Evolutionary conservation across 2,888 invertebrate species (phyloP).

Genomic region (Xestia ashworthii): DNA sequence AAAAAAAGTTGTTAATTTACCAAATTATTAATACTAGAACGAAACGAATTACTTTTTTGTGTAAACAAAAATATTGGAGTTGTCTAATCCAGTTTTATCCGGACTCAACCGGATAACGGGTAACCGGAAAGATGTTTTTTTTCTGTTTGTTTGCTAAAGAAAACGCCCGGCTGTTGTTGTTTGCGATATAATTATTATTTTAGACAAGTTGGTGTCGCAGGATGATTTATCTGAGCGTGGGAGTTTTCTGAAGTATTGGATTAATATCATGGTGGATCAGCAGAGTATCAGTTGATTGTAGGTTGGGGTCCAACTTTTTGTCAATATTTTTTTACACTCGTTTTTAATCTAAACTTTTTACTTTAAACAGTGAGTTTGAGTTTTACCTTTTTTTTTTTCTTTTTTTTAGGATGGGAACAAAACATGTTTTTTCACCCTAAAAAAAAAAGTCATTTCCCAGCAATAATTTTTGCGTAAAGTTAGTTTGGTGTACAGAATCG

Average conservation of each 20-base stretch:
- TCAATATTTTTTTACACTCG: too few relatives aligned
- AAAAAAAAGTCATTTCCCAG: too few relatives aligned
- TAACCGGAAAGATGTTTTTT: constrained; percentile 48
- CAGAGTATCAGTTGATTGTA: neutral
- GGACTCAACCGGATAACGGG: constrained; percentile 56
- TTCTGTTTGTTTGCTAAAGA: constrained; percentile 48
- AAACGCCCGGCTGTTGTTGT: constrained; percentile 53
- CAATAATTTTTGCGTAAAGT: too few relatives aligned
- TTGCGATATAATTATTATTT: constrained; percentile 52
- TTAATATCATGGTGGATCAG: neutral
- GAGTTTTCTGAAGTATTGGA: constrained; percentile 15
- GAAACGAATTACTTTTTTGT: constrained; percentile 52
- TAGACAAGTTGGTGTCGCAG: constrained; percentile 21
- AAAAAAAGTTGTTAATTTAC: constrained; percentile 42
- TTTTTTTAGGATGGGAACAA: too few relatives aligned
- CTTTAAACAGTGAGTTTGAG: too few relatives aligned
- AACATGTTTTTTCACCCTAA: too few relatives aligned
- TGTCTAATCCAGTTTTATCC: constrained; percentile 64
- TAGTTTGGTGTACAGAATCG: too few relatives aligned
- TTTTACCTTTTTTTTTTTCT: too few relatives aligned
- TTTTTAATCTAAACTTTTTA: too few relatives aligned
- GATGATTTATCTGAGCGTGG: constrained; percentile 39
- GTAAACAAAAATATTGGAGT: constrained; percentile 65
- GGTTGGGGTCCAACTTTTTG: too few relatives aligned
- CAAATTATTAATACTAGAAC: constrained; percentile 38